These are phyloP conservation scores for Aromia moschata DNA, from an alignment of 2,888 invertebrate genomes.

Conservation along the genomic window DNA sequence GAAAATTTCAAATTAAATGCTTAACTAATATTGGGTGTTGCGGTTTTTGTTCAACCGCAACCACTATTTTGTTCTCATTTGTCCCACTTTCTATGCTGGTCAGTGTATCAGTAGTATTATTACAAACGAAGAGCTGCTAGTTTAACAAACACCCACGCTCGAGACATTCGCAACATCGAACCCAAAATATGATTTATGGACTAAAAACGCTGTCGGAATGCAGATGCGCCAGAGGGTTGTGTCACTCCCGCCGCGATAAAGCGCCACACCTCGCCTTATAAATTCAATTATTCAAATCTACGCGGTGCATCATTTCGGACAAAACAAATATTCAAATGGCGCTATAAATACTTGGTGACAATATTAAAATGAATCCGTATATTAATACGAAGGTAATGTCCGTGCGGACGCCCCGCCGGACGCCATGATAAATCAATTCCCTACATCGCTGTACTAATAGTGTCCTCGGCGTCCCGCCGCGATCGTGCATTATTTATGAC, in stretches of 20 bases:
- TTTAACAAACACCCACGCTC: too few relatives aligned
- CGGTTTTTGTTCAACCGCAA: too few relatives aligned
- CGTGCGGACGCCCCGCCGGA: slow-evolving; percentile 56
- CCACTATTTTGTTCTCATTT: too few relatives aligned
- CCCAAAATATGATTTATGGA: too few relatives aligned
- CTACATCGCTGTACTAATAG: slow-evolving; percentile 62
- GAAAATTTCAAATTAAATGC: too few relatives aligned
- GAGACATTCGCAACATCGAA: too few relatives aligned
- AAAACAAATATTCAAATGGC: slow-evolving; percentile 61
- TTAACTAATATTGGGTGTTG: too few relatives aligned
- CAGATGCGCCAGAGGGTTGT: too few relatives aligned
- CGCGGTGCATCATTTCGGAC: slow-evolving; percentile 49
- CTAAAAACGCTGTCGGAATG: too few relatives aligned
- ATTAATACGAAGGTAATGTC: slow-evolving; percentile 62
- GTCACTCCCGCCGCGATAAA: slow-evolving; percentile 54
- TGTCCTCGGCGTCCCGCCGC: slow-evolving; percentile 60
- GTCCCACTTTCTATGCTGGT: too few relatives aligned
- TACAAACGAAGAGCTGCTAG: too few relatives aligned
- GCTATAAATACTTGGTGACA: slow-evolving; percentile 65
- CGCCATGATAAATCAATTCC: slow-evolving; percentile 64
- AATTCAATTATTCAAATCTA: slow-evolving; percentile 61
- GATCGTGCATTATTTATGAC: slow-evolving; percentile 62
- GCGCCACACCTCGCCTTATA: slow-evolving; percentile 57
- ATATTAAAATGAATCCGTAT: slow-evolving; percentile 63
- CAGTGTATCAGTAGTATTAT: too few relatives aligned